Percentiles rank a stretch among this genome's conserved stretches.
Conservation (phyloP, 2,888 invertebrate species). For the Cordilura impudica region DNA sequence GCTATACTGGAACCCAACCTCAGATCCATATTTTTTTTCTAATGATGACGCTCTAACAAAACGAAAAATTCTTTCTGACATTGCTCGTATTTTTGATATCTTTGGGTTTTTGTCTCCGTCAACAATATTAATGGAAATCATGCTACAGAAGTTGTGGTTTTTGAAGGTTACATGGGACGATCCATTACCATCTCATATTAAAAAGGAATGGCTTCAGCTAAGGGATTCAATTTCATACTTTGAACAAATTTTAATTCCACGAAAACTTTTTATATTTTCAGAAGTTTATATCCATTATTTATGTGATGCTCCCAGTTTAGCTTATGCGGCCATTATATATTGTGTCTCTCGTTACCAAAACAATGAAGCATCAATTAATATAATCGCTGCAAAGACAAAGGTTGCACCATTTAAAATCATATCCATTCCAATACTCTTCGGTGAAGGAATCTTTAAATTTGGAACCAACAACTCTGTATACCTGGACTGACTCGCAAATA, state of each 20-base stretch:
- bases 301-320: background rate
- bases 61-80: background rate
- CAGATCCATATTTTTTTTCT: too few relatives aligned
- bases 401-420: too few relatives aligned
- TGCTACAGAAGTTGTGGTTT: conserved; percentile 59
- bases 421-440: too few relatives aligned
- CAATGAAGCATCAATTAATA: too few relatives aligned
- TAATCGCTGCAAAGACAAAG: too few relatives aligned
- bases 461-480: background rate
- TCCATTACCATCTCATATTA: background rate
- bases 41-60: background rate
- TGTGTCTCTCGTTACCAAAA: background rate
- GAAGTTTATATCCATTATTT: too few relatives aligned
- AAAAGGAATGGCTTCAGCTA: background rate
- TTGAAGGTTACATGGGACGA: background rate
- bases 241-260: too few relatives aligned
- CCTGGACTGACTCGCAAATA: conserved; percentile 1
- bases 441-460: background rate
- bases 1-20: too few relatives aligned
- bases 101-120: too few relatives aligned
- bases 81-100: background rate
- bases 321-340: conserved; percentile 13
- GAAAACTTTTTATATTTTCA: too few relatives aligned
- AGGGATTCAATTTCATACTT: background rate
- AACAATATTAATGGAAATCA: too few relatives aligned